phyloP scores from a whole-genome alignment of 2,113 vertebrate species.

The Agapornis roseicollis region DNA sequence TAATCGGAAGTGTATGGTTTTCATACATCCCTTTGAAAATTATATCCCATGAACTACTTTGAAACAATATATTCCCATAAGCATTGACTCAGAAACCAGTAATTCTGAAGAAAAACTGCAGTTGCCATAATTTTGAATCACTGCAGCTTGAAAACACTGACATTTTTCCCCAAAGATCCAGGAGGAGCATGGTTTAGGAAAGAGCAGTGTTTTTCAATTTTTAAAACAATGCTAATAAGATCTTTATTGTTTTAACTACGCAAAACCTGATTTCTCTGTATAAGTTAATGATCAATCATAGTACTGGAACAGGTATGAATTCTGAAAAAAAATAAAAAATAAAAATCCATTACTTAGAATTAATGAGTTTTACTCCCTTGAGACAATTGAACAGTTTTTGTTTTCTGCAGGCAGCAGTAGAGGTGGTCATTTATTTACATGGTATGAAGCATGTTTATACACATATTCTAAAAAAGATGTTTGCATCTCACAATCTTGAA shows the following conservation, averaged over 20 bases:
- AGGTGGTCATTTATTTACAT: not conserved
- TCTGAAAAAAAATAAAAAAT: not conserved
- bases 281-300: not conserved
- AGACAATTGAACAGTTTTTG: not conserved
- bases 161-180: not conserved
- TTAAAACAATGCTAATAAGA: not conserved
- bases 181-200: not conserved
- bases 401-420: not conserved
- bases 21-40: conserved; percentile 52
- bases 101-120: conserved; percentile 1
- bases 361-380: not conserved
- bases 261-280: not conserved
- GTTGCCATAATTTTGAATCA: not conserved
- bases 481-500: not conserved
- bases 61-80: conserved; percentile 54
- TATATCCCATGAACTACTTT: conserved; percentile 26
- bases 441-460: not conserved
- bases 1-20: conserved; percentile 50
- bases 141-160: not conserved
- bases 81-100: not conserved
- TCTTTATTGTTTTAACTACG: not conserved
- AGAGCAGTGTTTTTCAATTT: not conserved
- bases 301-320: not conserved
- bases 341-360: not conserved
- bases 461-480: not conserved